phyloP scores from a whole-genome alignment of 2,113 vertebrate genomes.

The Pachypanchax playfairii region DNA sequence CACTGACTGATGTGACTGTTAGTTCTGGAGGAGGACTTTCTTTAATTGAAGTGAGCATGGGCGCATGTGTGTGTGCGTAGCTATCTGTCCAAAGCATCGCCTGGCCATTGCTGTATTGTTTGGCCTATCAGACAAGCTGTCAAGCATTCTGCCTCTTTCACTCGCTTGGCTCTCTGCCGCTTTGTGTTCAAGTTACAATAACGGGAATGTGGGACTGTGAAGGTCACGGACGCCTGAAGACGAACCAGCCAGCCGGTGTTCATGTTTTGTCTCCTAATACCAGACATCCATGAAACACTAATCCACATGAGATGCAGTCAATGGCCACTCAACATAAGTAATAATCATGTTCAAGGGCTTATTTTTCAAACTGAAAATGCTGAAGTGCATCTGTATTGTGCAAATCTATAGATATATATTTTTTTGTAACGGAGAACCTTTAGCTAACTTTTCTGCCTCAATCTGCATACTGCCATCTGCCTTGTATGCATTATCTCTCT shows the following conservation, averaged over 20 bases:
- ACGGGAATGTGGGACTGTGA: conserved; percentile 76
- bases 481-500: conserved; percentile 66
- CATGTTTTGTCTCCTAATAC: conserved; percentile 60
- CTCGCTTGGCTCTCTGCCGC: conserved; percentile 51
- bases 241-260: conserved; percentile 42
- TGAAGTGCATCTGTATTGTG: conserved; percentile 18
- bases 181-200: conserved; percentile 81
- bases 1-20: conserved; percentile 75
- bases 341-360: conserved; percentile 55
- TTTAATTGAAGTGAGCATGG: conserved; percentile 79
- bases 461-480: conserved; percentile 67
- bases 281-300: conserved; percentile 58
- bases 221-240: conserved; percentile 82
- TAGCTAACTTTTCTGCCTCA: conserved; percentile 46
- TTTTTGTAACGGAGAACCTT: conserved; percentile 17
- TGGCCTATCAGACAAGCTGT: conserved; percentile 83
- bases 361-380: conserved; percentile 26
- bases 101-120: conserved; percentile 83
- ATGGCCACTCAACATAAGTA: conserved; percentile 23
- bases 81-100: conserved; percentile 80
- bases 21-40: conserved; percentile 66
- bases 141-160: conserved; percentile 64
- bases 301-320: conserved; percentile 40
- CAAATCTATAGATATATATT: conserved; percentile 35
- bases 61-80: conserved; percentile 47